Evolutionary conservation across 2,797 vertebrate genomes (phyloP), one percentile per base, ranked within the genome.

Genomic region (Sebastiscus albofasciatus): DNA sequence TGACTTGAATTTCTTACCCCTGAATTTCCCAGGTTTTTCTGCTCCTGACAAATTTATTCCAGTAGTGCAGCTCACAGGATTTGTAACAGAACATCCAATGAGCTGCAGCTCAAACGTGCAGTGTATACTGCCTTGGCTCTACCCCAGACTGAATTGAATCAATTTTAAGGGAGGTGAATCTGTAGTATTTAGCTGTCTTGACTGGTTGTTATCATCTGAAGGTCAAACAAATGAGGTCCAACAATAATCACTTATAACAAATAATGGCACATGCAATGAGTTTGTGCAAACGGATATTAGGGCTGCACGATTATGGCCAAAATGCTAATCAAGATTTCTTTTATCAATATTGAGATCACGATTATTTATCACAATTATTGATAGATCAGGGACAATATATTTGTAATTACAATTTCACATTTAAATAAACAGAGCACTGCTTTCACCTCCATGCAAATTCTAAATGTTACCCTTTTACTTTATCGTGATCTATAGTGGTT

Each of bases 41-140:
- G 24, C 64, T 56, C 12, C 49, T 64, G 16, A 64, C 70, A 81
- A 69, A 74, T 83, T 24, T 77, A 77, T 84, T 85, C 67, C 39
- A 65, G 62, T 31, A 22, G 56, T 59, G 58, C 20, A 72, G 78
- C 74, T 87, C 61, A 61, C 49, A 77, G 56, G 72, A 82, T 87
- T 85, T 83, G 72, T 80, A 69, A 72, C 74, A 64, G 78, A 85
- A 75, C 74, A 79, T 60, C 70, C 68, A 73, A 62, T 56, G 52
- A 76, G 85, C 52, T 78, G 36, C 54, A 78, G 66, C 72, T 85
- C 20, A 55, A 55, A 85, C 29, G 42, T 84, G 73, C 77, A 65
- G 67, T 2, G 58, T 71, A 42, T 79, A 34, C 24, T 33, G 49
- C 65, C n/a, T 69, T 55, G n/a, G 59, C 68, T 83, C 20, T 73